Conservation (phyloP, 2,888 invertebrate species). For the Leptinotarsa rubiginosa region DNA sequence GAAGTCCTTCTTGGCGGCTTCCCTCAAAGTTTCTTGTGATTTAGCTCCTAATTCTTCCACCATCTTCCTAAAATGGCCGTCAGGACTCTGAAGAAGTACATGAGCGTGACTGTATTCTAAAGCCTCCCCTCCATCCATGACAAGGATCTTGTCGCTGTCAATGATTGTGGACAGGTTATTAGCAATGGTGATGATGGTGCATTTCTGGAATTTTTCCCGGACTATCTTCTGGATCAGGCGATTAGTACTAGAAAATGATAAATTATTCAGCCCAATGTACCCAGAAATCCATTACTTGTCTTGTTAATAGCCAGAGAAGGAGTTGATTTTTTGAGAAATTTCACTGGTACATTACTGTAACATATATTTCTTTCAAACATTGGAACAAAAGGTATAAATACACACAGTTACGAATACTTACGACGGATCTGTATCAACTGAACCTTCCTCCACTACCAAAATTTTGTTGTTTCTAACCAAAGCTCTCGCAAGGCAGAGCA, state of each 20-base stretch:
- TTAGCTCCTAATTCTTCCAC: conserved; percentile 65
- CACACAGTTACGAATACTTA: conserved; percentile 64
- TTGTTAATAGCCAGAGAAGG: too few relatives aligned
- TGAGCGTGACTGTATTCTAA: conserved; percentile 70
- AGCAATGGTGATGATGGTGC: conserved; percentile 86
- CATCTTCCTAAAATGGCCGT: conserved; percentile 61
- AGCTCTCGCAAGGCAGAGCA: conserved; percentile 88
- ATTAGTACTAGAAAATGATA: conserved; percentile 73
- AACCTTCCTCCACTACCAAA: conserved; percentile 90
- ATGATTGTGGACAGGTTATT: conserved; percentile 88
- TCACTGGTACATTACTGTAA: too few relatives aligned
- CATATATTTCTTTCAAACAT: background rate
- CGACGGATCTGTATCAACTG: conserved; percentile 90
- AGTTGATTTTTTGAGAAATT: too few relatives aligned
- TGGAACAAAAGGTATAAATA: background rate
- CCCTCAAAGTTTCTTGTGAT: conserved; percentile 54
- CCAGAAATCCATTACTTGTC: background rate
- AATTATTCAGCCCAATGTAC: background rate
- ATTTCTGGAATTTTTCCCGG: conserved; percentile 77
- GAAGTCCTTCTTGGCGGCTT: conserved; percentile 53
- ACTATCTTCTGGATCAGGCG: conserved; percentile 83
- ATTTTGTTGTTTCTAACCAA: conserved; percentile 83
- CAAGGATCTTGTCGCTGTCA: conserved; percentile 81
- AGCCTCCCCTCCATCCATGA: conserved; percentile 70
- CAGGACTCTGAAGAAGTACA: conserved; percentile 59